phyloP scores from a whole-genome alignment of 2,888 invertebrate species.

The Platynereis dumerilii region DNA sequence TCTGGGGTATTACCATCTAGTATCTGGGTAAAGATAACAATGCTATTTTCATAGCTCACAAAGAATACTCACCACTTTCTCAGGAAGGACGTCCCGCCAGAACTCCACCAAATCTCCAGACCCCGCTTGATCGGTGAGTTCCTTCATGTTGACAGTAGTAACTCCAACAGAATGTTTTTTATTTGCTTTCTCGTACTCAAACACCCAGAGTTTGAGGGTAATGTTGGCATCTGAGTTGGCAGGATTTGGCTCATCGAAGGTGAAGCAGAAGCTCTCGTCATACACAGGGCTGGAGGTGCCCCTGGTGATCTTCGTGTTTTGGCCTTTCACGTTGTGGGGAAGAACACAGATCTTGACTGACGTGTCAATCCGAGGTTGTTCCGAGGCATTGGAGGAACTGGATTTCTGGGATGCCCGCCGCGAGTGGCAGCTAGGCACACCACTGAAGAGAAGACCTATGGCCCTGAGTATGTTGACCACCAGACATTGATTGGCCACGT shows the following conservation, averaged over 20 bases:
- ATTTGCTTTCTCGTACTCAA: constrained; percentile 2
- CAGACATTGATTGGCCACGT: constrained; percentile 7
- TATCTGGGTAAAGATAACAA: too few species aligned
- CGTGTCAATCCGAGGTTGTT: neutral
- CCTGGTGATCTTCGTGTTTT: neutral
- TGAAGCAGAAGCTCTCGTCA: constrained; percentile 14
- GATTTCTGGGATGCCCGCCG: neutral
- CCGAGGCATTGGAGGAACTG: neutral
- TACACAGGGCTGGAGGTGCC: constrained; percentile 11
- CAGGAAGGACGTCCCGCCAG: constrained; percentile 18
- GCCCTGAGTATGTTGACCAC: constrained; percentile 15
- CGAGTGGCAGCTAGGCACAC: neutral
- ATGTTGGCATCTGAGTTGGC: constrained; percentile 1
- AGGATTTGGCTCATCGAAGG: neutral
- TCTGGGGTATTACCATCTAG: too few species aligned
- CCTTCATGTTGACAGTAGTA: neutral
- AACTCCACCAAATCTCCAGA: constrained; percentile 14
- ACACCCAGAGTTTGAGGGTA: neutral
- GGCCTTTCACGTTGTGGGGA: constrained; percentile 2
- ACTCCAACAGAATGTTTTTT: constrained; percentile 1
- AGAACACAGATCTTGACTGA: constrained; percentile 3
- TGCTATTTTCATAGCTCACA: too few species aligned
- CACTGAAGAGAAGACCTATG: constrained; percentile 1
- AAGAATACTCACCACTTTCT: neutral
- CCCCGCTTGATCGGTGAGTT: constrained; percentile 1